These are phyloP conservation scores for Drosophila kohkoa DNA, from an alignment of 1,140 invertebrate genomes.

Conservation along the genomic window DNA sequence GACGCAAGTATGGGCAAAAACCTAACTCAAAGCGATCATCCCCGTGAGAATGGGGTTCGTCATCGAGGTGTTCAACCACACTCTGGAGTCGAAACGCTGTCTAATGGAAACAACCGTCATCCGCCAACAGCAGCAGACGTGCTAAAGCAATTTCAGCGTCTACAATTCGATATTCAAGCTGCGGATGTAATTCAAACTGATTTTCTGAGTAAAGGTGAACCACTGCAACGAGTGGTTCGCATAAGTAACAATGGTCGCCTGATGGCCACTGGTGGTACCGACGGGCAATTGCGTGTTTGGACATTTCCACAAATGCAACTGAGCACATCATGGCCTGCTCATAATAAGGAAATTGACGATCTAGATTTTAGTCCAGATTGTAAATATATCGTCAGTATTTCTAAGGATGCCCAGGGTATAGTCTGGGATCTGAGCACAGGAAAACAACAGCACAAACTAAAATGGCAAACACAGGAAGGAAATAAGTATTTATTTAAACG, in stretches of 20 bases:
- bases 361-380: constrained; percentile 94
- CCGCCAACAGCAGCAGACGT: constrained; percentile 82
- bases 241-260: constrained; percentile 91
- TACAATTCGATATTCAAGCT: constrained; percentile 90
- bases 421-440: constrained; percentile 90
- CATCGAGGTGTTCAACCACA: constrained; percentile 53
- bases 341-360: constrained; percentile 95
- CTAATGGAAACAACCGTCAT: constrained; percentile 46
- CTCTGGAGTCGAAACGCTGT: constrained; percentile 71
- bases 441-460: constrained; percentile 86
- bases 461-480: constrained; percentile 90
- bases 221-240: constrained; percentile 94
- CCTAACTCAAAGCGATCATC: constrained; percentile 60
- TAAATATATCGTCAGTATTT: constrained; percentile 92
- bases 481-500: constrained; percentile 93
- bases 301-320: constrained; percentile 92
- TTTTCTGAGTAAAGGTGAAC: constrained; percentile 88
- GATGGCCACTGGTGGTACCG: constrained; percentile 96
- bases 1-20: constrained; percentile 47
- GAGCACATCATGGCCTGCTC: constrained; percentile 89
- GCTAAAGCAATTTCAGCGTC: constrained; percentile 86
- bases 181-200: constrained; percentile 93
- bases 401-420: constrained; percentile 93
- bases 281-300: constrained; percentile 95
- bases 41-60: constrained; percentile 76